Evolutionary conservation across 2,797 vertebrate genomes (phyloP), one percentile per base, ranked within the genome.

Genomic region (Cuculus canorus): DNA sequence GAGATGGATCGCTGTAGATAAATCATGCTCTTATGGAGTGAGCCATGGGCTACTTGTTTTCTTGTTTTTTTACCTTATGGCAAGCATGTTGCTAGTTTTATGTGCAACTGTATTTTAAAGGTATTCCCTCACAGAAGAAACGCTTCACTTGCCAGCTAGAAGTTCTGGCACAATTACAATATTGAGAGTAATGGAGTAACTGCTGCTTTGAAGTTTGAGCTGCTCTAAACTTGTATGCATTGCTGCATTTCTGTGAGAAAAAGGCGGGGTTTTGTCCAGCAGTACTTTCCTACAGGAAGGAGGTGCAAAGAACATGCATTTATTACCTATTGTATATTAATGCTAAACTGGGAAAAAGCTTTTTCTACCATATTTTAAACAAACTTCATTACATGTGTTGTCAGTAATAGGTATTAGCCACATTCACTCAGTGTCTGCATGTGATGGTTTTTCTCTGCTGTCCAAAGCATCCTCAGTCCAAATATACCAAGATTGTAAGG

Each of bases 371-470:
- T 21, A 27, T 83, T 71, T 76, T 35, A 78, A 77, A 13, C 24
- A 37, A 64, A 39, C n/a, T 61, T 86, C 8, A 17, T 48, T 50
- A 8, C 0, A 0, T 33, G 15, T 13, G 16, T 37, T 73, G n/a
- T 80, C 41, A 66, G 45, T 19, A 6, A 24, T 30, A 39, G 28
- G 5, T 80, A 56, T 48, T 75, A 47, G 10, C 41, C 24, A 17
- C 30, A 2, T 75, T 59, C 1, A 0, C 71, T 54, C 25, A 72
- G 1, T 10, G 3, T 72, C 17, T 6, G 0, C 8, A 5, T n/a
- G 7, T 82, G 37, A 19, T 60, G 32, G 1, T 63, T 93, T 90
- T 79, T 64, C 45, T 90, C 41, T 35, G 8, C 52, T 83, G 23
- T 60, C 43, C 66, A 47, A 41, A 92, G 16, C 17, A 65, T 28